These are phyloP conservation scores for Esox niger DNA, from an alignment of 2,113 vertebrate genomes.

Conservation along the genomic window DNA sequence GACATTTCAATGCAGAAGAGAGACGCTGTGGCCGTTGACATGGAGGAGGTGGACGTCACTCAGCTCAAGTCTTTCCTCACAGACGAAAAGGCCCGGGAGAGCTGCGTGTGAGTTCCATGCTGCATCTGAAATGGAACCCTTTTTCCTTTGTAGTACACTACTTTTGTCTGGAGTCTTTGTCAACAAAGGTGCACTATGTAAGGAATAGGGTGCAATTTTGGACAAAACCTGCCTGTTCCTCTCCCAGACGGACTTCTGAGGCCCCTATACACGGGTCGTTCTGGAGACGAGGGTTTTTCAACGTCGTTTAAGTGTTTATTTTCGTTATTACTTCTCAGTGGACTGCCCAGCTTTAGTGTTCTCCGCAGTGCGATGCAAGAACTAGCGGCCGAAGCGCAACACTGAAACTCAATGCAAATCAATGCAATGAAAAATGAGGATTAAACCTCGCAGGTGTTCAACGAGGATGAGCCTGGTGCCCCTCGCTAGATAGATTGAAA, in stretches of 20 bases:
- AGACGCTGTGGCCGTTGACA: conserved; percentile 84
- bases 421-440: conserved; percentile 81
- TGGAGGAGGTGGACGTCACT: conserved; percentile 87
- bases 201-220: too few relatives aligned
- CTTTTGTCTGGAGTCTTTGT: too few relatives aligned
- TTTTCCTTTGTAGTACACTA: too few relatives aligned
- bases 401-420: conserved; percentile 96
- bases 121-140: conserved; percentile 27
- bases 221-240: background rate
- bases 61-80: conserved; percentile 84
- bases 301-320: conserved; percentile 56
- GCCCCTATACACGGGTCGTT: conserved; percentile 13
- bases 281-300: conserved; percentile 3
- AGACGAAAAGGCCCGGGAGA: conserved; percentile 88
- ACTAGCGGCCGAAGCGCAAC: conserved; percentile 61
- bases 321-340: conserved; percentile 59
- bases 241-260: conserved; percentile 38
- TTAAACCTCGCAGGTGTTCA: conserved; percentile 67
- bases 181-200: too few relatives aligned
- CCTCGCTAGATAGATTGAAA: conserved; percentile 49
- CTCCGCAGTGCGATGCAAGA: conserved; percentile 32
- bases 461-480: conserved; percentile 64
- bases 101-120: conserved; percentile 80
- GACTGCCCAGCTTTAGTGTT: conserved; percentile 56
- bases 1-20: conserved; percentile 90